Evolutionary conservation across 2,888 invertebrate species (phyloP).

Genomic region (Tolmerus cingulatus): DNA sequence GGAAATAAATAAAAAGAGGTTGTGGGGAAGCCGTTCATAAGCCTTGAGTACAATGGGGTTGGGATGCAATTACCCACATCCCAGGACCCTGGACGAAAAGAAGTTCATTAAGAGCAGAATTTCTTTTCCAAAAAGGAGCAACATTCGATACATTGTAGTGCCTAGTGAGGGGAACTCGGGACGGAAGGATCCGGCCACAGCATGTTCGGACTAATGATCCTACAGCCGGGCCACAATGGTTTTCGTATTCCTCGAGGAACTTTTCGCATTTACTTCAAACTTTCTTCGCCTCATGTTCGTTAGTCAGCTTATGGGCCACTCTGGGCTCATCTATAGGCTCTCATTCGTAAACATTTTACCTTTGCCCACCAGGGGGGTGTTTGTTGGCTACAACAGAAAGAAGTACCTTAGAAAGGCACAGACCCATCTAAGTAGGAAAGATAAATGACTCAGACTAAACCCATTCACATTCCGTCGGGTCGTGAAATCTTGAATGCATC

Average conservation of each 20-base stretch:
- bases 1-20: neutral
- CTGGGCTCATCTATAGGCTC: neutral
- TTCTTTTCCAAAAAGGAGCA: neutral
- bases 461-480: neutral
- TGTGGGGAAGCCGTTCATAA: neutral
- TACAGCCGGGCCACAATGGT: neutral
- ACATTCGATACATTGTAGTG: neutral
- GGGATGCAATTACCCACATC: neutral
- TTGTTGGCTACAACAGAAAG: neutral
- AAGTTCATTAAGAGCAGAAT: neutral
- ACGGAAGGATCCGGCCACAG: neutral
- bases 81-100: neutral
- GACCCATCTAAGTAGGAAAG: neutral
- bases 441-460: neutral
- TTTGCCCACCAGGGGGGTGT: neutral
- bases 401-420: neutral
- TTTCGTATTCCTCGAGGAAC: neutral
- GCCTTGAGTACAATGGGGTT: neutral
- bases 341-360: neutral
- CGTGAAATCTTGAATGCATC: neutral
- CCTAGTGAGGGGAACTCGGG: neutral
- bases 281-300: neutral
- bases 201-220: neutral
- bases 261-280: neutral
- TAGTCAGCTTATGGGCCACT: neutral